Evolutionary conservation across 2,113 vertebrate genomes (phyloP).

Genomic region (Centropus bengalensis): DNA sequence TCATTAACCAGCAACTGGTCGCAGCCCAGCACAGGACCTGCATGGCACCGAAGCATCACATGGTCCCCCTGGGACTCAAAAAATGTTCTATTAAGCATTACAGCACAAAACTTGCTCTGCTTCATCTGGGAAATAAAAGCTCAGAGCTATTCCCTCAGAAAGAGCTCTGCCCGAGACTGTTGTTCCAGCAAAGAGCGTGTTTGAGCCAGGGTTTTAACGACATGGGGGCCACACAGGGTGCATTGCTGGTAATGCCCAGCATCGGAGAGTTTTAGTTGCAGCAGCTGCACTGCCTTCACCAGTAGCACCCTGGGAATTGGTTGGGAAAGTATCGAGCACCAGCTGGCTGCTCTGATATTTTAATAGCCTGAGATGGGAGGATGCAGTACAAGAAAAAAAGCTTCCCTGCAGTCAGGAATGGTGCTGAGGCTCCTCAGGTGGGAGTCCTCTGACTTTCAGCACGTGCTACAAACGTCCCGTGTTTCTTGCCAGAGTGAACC

Average conservation of each 20-base stretch:
- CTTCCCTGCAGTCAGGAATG: neutral
- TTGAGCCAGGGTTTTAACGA: neutral
- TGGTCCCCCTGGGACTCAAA: neutral
- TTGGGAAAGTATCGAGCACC: neutral
- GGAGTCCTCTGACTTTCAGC: neutral
- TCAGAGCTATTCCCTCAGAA: neutral
- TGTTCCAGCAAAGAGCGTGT: neutral
- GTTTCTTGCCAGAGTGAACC: neutral
- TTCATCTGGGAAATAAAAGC: neutral
- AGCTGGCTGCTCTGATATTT: neutral
- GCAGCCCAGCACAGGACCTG: neutral
- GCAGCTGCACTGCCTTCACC: neutral
- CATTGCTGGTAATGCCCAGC: neutral
- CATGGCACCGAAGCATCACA: neutral
- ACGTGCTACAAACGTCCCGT: rapidly evolving
- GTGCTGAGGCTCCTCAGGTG: neutral
- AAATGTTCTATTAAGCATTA: neutral
- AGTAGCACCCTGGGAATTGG: neutral
- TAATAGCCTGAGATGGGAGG: neutral
- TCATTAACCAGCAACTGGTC: neutral
- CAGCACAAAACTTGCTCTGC: neutral
- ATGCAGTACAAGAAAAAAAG: neutral
- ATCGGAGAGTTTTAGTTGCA: neutral
- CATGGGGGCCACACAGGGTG: neutral
- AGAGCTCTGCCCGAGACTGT: rapidly evolving